Percentiles rank a stretch among this genome's conserved stretches.
Evolutionary conservation across 2,113 vertebrate species (phyloP).

Genomic region (Clupea harengus): DNA sequence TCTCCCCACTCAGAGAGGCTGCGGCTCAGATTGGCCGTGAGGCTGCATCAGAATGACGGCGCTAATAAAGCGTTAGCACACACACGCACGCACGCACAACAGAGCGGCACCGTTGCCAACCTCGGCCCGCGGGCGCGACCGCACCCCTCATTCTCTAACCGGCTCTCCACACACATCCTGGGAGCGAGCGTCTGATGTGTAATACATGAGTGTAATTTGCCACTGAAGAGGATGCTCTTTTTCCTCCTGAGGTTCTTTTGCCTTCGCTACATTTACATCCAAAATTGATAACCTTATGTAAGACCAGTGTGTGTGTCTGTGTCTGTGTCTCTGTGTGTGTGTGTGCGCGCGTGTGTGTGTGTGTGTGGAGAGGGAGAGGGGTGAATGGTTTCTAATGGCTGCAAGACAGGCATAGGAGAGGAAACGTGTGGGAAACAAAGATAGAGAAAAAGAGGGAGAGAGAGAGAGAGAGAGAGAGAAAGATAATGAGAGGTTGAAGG

Average conservation of each 20-base stretch:
- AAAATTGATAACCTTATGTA: slow-evolving; percentile 50
- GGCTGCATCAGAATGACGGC: background rate
- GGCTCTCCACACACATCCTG: background rate
- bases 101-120: background rate
- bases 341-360: slow-evolving; percentile 6
- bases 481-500: background rate
- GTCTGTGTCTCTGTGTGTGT: background rate
- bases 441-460: background rate
- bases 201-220: background rate
- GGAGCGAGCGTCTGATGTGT: background rate
- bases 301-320: slow-evolving; percentile 9
- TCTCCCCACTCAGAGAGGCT: background rate
- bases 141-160: background rate
- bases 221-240: background rate
- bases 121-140: background rate
- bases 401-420: background rate
- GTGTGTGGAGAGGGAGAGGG: background rate
- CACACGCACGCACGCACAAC: background rate
- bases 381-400: background rate
- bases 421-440: background rate
- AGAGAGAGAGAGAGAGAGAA: background rate
- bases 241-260: background rate
- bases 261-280: slow-evolving; percentile 35
- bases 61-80: background rate
- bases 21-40: background rate